Evolutionary conservation across 2,113 vertebrate genomes (phyloP).

Genomic region (Sceloporus undulatus): DNA sequence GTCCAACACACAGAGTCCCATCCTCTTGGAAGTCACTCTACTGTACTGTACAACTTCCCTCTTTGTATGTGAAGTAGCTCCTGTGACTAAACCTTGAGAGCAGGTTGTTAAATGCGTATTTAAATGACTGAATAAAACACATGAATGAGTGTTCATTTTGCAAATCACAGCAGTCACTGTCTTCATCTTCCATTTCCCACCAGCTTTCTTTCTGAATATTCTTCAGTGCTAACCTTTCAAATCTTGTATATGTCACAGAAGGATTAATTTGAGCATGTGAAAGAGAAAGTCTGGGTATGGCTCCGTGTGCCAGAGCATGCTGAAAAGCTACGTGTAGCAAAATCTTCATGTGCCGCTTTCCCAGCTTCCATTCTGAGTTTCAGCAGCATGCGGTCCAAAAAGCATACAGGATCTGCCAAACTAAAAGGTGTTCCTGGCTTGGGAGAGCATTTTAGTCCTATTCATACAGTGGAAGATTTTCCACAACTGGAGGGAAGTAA

Average conservation of each 20-base stretch:
- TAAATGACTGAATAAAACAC: not conserved
- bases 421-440: conserved; percentile 56
- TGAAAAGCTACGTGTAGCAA: conserved; percentile 66
- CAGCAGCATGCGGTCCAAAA: conserved; percentile 47
- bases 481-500: conserved; percentile 58
- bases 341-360: conserved; percentile 56
- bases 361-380: conserved; percentile 54
- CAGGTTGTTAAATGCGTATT: not conserved
- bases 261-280: not conserved
- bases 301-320: conserved; percentile 50
- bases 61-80: not conserved
- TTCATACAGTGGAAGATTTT: conserved; percentile 64
- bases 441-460: conserved; percentile 51
- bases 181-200: not conserved
- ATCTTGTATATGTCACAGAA: conserved; percentile 29
- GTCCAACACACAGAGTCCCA: not conserved
- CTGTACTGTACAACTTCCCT: not conserved
- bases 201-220: not conserved
- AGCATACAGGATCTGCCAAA: conserved; percentile 50
- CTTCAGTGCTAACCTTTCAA: not conserved
- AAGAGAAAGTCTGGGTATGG: conserved; percentile 53
- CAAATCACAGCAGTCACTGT: not conserved
- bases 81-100: not conserved
- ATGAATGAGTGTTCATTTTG: not conserved
- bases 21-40: not conserved